Base-by-base conservation (phyloP, 1,140 invertebrate species). In the Plectrocnemia conspersa region DNA sequence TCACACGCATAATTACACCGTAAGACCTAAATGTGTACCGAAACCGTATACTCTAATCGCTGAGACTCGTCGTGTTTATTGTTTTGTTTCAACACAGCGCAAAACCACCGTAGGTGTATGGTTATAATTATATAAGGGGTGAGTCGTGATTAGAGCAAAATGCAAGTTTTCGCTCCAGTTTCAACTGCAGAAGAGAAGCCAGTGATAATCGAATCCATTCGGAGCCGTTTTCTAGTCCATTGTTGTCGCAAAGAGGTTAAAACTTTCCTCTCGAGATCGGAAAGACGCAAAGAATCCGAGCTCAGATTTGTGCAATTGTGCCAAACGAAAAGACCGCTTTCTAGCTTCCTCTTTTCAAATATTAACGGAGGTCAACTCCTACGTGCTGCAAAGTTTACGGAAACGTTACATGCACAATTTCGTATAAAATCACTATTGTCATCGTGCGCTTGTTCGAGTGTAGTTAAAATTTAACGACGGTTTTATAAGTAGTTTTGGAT, bases 231-330 rank as follows among this genome's bases (percentile, higher is more conserved):
- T n/a, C n/a, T 11, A 3, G 32, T 33, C 32, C 9, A 33, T 33
- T 33, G 32, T 33, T 33, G 32, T 33, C 32, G 11, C 32, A 33
- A 33, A 33, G 32, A 33, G 32, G 32, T 33, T 33, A 33, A n/a
- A 29, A 33, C 32, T 33, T 33, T 33, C 32, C 16, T 33, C 11
- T 33, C 16, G n/a, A 13, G 11, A 13, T 33, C 32, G 2, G 2
- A 13, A 3, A 9, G 32, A 33, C 32, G 32, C n/a, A n/a, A 33
- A 11, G 32, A 15, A 11, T 15, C 16, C 32, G 32, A 33, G n/a
- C 32, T 33, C n/a, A 33, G 32, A 33, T 33, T 33, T 33, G n/a
- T 15, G 32, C 32, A 33, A 33, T 33, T 33, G 16, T 33, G 32
- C 32, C 9, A 33, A 36, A 36, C 33, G n/a, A 36, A 13, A 13